phyloP scores from a whole-genome alignment of 1,140 invertebrate species.

The Monomorium pharaonis region DNA sequence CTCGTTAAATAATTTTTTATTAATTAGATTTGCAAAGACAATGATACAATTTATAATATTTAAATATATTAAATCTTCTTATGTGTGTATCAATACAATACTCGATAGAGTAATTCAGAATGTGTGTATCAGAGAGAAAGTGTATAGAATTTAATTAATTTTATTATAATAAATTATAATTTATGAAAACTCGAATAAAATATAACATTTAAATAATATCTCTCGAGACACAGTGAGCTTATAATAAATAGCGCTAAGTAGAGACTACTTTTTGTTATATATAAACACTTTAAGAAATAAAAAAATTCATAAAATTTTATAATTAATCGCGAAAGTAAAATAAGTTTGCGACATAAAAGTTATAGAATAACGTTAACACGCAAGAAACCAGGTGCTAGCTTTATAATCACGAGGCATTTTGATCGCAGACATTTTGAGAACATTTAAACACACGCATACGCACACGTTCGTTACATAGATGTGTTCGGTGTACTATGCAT shows the following conservation, averaged over 20 bases:
- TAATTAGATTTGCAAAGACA: too few species aligned
- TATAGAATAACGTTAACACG: background rate
- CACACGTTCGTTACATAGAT: background rate
- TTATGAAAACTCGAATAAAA: background rate
- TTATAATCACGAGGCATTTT: background rate
- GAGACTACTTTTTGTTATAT: background rate
- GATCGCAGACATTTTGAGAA: background rate
- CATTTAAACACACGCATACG: background rate
- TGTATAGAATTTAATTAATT: too few species aligned
- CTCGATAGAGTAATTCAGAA: background rate
- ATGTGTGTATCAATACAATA: background rate
- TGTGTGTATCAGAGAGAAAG: background rate
- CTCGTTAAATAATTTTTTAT: background rate
- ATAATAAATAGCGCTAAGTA: background rate
- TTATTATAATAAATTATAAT: background rate
- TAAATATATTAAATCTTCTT: background rate
- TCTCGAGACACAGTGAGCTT: background rate
- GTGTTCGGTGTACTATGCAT: background rate
- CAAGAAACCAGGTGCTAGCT: background rate
- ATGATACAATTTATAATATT: background rate
- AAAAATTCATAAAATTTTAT: background rate
- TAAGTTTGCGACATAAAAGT: background rate
- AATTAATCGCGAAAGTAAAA: background rate
- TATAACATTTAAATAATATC: background rate
- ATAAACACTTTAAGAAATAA: background rate